Evolutionary conservation across 2,888 invertebrate genomes (phyloP), one percentile per base, ranked within the genome.

Genomic region (Sarcophaga variegata): DNA sequence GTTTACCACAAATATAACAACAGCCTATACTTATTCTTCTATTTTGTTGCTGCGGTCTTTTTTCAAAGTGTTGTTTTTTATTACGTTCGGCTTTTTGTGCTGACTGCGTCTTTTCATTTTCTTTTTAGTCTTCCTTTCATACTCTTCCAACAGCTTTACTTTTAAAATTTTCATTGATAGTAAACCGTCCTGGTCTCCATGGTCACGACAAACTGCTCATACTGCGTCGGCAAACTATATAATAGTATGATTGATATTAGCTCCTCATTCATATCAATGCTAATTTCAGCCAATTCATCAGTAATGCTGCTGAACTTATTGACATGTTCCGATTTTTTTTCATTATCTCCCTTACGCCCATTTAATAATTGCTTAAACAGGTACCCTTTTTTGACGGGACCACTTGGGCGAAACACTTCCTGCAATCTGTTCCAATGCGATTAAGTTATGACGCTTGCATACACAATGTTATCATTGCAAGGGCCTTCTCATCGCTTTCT

Each of bases 141-240:
- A 78, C 54, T 86, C 87, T 75, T 88, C 86, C 4, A 81, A 6
- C 8, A 88, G 20, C 37, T 88, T 85, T 14, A 86, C 80, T 54
- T 87, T 87, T 37, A 88, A n/a, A 59, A 83, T 85, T 79, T 62
- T 79, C 0, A 85, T 70, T 2, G 62, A 59, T 8, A 85, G 83
- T 10, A 87, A 78, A 64, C 60, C 71, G 67, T 87, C 88, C 85
- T 69, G 1, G 84, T 64, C 54, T 85, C 83, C 2, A 87, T 59
- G 0, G 87, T 81, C 0, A 85, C 78, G 1, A 84, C 85, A 10
- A 88, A 80, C 22, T 87, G 83, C 22, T 87, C 88, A 54, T 62
- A 86, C 20, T 70, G 54, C 4, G 70, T 64, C 27, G 88, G 88
- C 14, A 88, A 69, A 25, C 81, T 86, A 11, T 81, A 70, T 14